Conservation (phyloP, 1,140 invertebrate species). For the Thaumetopoea pityocampa region DNA sequence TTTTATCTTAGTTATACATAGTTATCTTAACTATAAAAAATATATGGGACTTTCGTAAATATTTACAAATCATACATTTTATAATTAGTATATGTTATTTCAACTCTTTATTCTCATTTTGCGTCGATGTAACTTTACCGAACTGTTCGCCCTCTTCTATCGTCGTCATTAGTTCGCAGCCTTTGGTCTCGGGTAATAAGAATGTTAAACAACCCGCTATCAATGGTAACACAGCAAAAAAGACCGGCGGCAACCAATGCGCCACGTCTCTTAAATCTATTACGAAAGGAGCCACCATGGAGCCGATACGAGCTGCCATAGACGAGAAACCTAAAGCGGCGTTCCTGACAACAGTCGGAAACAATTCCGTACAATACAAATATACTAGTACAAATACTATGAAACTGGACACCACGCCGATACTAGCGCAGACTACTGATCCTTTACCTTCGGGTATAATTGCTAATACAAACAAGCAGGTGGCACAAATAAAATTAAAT, state of each 20-base stretch:
- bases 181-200: slow-evolving; percentile 85
- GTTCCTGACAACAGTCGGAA: slow-evolving; percentile 82
- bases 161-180: slow-evolving; percentile 84
- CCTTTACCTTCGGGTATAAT: slow-evolving; percentile 65
- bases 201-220: slow-evolving; percentile 80
- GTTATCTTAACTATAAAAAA: no score
- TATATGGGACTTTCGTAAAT: no score
- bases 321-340: slow-evolving; percentile 81
- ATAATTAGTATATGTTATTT: no score
- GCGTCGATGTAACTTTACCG: slow-evolving; percentile 70
- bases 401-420: slow-evolving; percentile 82
- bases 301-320: slow-evolving; percentile 82
- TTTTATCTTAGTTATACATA: no score
- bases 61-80: no score
- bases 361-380: slow-evolving; percentile 82
- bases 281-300: slow-evolving; percentile 81
- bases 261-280: slow-evolving; percentile 66
- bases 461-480: slow-evolving; percentile 77
- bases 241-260: slow-evolving; percentile 79
- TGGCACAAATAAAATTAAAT: slow-evolving; percentile 76
- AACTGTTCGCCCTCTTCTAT: slow-evolving; percentile 86
- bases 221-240: slow-evolving; percentile 81
- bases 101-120: background rate
- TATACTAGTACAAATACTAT: slow-evolving; percentile 82
- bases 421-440: slow-evolving; percentile 77